These are phyloP conservation scores for Scalopus aquaticus DNA, from an alignment of 2,113 vertebrate species.

Conservation along the genomic window DNA sequence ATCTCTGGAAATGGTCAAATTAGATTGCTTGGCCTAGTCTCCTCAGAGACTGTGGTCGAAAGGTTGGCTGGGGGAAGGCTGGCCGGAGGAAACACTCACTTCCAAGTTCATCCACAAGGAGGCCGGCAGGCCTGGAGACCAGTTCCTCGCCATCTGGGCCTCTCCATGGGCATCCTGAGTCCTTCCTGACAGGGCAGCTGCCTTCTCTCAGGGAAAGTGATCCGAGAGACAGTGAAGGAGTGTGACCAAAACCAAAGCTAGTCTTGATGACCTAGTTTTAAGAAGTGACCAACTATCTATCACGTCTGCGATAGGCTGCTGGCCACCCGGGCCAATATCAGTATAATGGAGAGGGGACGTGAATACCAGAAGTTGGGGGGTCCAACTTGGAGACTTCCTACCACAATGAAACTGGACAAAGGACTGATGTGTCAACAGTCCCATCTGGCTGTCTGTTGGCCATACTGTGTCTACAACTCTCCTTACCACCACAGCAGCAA, in stretches of 20 bases:
- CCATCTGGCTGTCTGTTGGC: background rate
- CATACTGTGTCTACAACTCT: background rate
- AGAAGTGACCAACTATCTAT: background rate
- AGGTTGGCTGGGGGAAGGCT: background rate
- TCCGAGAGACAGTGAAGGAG: background rate
- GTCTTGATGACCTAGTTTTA: background rate
- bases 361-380: background rate
- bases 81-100: background rate
- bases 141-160: background rate
- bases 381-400: background rate
- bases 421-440: background rate
- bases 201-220: background rate
- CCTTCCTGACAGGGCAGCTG: background rate
- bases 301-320: background rate
- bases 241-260: background rate
- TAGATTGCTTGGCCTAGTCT: background rate
- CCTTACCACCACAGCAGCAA: background rate
- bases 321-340: background rate
- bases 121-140: background rate
- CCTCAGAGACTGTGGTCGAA: background rate
- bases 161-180: background rate
- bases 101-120: background rate
- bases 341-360: background rate
- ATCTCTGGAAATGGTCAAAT: background rate
- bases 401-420: background rate